Evolutionary conservation across 2,113 vertebrate species (phyloP), one percentile per base, ranked within the genome.

Genomic region (Corythornis madagascariensis): DNA sequence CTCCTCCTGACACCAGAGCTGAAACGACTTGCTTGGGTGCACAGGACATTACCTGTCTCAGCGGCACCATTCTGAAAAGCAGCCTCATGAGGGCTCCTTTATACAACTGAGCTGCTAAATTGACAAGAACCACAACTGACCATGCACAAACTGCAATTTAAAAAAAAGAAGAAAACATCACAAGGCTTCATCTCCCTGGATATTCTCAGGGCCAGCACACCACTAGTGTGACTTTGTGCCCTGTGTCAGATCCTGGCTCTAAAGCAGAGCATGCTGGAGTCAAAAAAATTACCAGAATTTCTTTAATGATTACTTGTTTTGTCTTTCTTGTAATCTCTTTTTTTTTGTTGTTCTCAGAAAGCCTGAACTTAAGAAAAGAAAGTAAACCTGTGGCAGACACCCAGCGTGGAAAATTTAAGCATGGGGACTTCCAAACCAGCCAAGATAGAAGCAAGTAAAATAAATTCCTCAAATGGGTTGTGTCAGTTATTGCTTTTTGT

Each of bases 371-470:
- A 48, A 81, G 60, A 91, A 75, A 75, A 73, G 20, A 81, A 95
- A 92, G 77, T 29, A 87, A 95, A 85, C 20, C 26, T 42, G 43
- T 75, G 63, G 83, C 72, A 86, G 82, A 74, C 60, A 74, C 20
- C 9, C n/a, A 85, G 52, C 47, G 74, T 48, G n/a, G 52, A 89
- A 83, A 93, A 83, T 92, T 89, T 93, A 69, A 88, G 79, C 65
- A 64, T 0, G 4, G 48, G 31, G 40, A 94, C 48, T 80, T 91
- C n/a, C 57, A 91, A 60, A 74, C 38, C 76, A 72, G 81, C 22
- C 25, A 93, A 79, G 38, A 24, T 73, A 79, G 33, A 94, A 83
- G 35, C 35, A 92, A 91, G 29, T 61, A 3, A 77, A 89, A 83
- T 65, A 53, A 60, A 89, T 83, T 91, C 69, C 61, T 83, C 91